Percentiles rank a stretch among this genome's conserved stretches.
phyloP scores from a whole-genome alignment of 2,888 invertebrate genomes.

The Ditylenchus weischeri region DNA sequence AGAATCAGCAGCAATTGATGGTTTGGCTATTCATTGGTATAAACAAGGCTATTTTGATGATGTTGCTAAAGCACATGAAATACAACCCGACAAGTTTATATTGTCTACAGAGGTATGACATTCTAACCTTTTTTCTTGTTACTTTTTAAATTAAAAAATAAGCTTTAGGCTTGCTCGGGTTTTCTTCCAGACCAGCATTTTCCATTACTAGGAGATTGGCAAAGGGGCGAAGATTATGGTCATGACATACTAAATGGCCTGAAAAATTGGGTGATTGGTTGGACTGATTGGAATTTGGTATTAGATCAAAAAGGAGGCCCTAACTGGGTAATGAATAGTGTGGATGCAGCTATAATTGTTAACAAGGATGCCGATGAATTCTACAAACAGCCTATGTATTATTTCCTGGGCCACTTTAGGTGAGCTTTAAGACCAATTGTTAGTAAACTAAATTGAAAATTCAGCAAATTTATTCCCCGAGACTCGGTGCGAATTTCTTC shows the following conservation, averaged over 20 bases:
- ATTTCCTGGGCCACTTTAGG: conserved; percentile 74
- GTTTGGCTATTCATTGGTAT: conserved; percentile 82
- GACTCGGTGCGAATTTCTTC: conserved; percentile 20
- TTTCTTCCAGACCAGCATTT: conserved; percentile 35
- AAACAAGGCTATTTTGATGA: conserved; percentile 50
- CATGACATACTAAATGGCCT: conserved; percentile 58
- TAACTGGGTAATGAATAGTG: conserved; percentile 75
- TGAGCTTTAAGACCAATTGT: neutral
- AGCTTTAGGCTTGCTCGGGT: conserved; percentile 44
- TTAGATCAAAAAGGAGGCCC: conserved; percentile 70
- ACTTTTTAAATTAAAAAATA: neutral
- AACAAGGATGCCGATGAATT: conserved; percentile 70
- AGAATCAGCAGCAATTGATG: conserved; percentile 65
- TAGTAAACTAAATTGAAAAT: neutral
- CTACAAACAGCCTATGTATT: conserved; percentile 84
- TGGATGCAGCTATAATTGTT: conserved; percentile 76
- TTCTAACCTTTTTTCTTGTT: neutral
- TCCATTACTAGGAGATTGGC: conserved; percentile 74
- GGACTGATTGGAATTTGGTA: conserved; percentile 87
- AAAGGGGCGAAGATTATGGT: conserved; percentile 70
- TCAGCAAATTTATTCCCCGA: conserved; percentile 23
- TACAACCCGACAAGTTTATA: conserved; percentile 9
- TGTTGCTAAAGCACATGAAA: conserved; percentile 58
- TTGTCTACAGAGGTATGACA: conserved; percentile 21
- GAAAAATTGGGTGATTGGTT: conserved; percentile 69